These are phyloP conservation scores for Tipula helvola DNA, from an alignment of 2,888 invertebrate species.

Conservation along the genomic window DNA sequence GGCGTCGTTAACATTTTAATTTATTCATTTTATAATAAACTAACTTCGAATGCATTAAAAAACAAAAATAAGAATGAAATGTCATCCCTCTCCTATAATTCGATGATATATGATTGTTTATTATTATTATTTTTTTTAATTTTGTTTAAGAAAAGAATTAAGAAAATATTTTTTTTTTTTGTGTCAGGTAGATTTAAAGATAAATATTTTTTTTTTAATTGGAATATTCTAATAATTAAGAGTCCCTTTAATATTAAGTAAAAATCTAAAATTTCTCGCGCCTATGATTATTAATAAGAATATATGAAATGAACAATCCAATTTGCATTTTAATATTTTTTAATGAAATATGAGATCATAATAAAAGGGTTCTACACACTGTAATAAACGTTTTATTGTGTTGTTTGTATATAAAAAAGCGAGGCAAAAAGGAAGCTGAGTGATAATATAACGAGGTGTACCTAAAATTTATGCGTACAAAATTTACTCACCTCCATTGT, in stretches of 20 bases:
- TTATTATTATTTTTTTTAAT: background rate
- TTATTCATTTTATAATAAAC: background rate
- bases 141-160: background rate
- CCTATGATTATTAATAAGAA: background rate
- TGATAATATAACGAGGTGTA: background rate
- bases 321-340: background rate
- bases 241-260: background rate
- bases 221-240: background rate
- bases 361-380: background rate
- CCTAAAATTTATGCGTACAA: background rate
- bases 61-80: background rate
- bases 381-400: background rate
- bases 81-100: background rate
- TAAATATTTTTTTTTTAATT: background rate
- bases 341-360: background rate
- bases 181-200: background rate
- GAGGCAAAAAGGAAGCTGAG: background rate
- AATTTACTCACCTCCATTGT: constrained; percentile 28
- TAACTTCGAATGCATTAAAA: background rate
- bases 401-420: background rate
- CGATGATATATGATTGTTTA: background rate
- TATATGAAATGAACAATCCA: background rate
- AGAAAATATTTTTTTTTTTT: background rate
- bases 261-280: background rate
- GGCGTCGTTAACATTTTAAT: background rate